Base-by-base conservation (phyloP, 2,888 invertebrate species). In the Hydraecia micacea region DNA sequence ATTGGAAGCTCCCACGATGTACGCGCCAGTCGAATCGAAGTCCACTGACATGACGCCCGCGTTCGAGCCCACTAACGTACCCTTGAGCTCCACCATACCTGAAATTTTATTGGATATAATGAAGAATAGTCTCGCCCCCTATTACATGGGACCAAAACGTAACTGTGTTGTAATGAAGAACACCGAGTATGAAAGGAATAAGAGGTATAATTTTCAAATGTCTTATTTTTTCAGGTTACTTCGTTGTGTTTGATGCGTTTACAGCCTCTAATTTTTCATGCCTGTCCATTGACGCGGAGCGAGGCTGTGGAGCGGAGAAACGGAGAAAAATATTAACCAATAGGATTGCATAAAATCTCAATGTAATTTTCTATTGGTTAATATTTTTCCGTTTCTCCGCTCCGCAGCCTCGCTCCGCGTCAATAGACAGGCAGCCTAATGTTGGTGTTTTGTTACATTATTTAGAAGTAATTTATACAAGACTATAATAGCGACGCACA, bases 1-100 rank as follows among this genome's bases (percentile, higher is more conserved):
- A 95, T 99, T 99, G 66, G 99, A 99, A 69, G 99, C 99, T 28
- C 98, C 99, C 75, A 99, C 97, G 81, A 99, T 97, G 91, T 98
- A 97, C 21, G 98, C 97, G 75, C 99, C 99, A 78, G 99, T 99
- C 63, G 98, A 97, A 95, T 99, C 99, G 94, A 99, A 99, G 94
- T 99, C 99, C 80, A 99, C 98, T 0, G 99, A 99, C 98, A 99
- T 99, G 39, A 99, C 98, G 71, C 98, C 99, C 36, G 99, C 99
- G 96, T 99, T 99, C 91, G 99, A 99, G 13, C 99, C 99, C 42
- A 98, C 98, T 82, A 99, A 97, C 68, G 98, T 97, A 42, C 98
- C 99, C 93, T 98, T 98, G 88, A 97, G 97, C 91, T 98, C 98
- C 84, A 97, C 97, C 68, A 97, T 94, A 92, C 97, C 98, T 98